Evolutionary conservation across 2,888 invertebrate genomes (phyloP).

Genomic region (Phengaris alcon): DNA sequence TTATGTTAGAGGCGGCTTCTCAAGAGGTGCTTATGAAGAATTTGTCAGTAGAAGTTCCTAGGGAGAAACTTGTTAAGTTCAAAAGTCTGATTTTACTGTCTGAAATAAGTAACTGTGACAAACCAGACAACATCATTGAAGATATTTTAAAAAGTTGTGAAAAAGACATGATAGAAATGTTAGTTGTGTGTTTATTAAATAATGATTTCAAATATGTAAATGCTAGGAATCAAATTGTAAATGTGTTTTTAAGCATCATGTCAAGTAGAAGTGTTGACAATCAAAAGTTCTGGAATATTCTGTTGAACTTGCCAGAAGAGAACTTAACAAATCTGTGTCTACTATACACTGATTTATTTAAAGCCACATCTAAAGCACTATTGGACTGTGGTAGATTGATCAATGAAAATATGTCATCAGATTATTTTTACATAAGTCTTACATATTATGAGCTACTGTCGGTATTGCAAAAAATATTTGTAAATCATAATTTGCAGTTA

Average conservation of each 20-base stretch:
- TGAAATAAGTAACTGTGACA: slow-evolving; percentile 46
- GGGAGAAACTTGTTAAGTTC: slow-evolving; percentile 52
- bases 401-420: slow-evolving; percentile 57
- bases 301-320: slow-evolving; percentile 52
- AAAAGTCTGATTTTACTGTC: slow-evolving; percentile 56
- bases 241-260: slow-evolving; percentile 48
- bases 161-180: slow-evolving; percentile 50
- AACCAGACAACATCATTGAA: slow-evolving; percentile 43
- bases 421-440: slow-evolving; percentile 71
- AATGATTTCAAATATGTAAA: slow-evolving; percentile 38
- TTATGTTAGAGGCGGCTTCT: slow-evolving; percentile 65
- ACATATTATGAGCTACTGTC: slow-evolving; percentile 70
- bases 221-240: slow-evolving; percentile 45
- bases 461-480: slow-evolving; percentile 63
- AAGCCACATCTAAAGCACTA: slow-evolving; percentile 56
- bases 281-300: slow-evolving; percentile 57
- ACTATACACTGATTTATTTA: slow-evolving; percentile 54
- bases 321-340: slow-evolving; percentile 55
- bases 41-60: slow-evolving; percentile 49
- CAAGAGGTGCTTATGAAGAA: slow-evolving; percentile 57
- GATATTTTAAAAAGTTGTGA: slow-evolving; percentile 50
- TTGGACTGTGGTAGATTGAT: slow-evolving; percentile 62
- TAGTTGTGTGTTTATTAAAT: slow-evolving; percentile 56
- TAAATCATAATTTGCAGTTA: slow-evolving; percentile 57
- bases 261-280: slow-evolving; percentile 46